phyloP scores from a whole-genome alignment of 2,113 vertebrate genomes.

The Riparia riparia region DNA sequence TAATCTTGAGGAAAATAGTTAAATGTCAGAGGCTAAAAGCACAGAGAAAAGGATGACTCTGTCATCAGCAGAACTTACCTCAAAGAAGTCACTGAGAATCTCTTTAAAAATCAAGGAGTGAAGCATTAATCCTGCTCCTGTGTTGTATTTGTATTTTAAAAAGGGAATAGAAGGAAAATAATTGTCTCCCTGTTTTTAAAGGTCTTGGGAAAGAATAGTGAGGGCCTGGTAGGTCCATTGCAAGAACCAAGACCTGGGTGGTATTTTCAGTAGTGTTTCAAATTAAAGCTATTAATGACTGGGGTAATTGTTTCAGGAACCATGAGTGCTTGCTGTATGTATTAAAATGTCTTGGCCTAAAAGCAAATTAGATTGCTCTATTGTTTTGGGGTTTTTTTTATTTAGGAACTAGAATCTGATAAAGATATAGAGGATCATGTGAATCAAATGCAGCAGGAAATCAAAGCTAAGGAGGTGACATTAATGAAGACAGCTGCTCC shows the following conservation, averaged over 20 bases:
- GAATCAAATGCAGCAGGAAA: constrained; percentile 72
- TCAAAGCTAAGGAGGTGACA: constrained; percentile 72
- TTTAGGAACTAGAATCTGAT: constrained; percentile 76
- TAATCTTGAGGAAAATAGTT: not conserved
- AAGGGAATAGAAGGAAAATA: not conserved
- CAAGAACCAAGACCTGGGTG: not conserved
- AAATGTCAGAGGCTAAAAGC: not conserved
- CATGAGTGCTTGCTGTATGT: not conserved
- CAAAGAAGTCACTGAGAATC: not conserved
- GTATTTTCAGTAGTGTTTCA: not conserved
- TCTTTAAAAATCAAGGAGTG: not conserved
- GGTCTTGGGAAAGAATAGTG: not conserved
- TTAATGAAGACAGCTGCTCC: constrained; percentile 84
- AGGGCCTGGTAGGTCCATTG: not conserved
- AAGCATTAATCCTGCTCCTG: not conserved
- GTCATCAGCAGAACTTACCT: not conserved
- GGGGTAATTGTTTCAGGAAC: not conserved
- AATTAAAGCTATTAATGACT: not conserved
- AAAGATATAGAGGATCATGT: constrained; percentile 76
- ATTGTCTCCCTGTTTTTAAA: not conserved
- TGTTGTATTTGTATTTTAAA: not conserved
- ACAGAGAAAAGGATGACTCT: not conserved
- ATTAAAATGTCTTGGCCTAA: not conserved
- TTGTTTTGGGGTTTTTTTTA: not conserved
- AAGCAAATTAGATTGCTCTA: not conserved